These are phyloP conservation scores for Leuciscus waleckii DNA, from an alignment of 2,797 vertebrate genomes.

Conservation along the genomic window DNA sequence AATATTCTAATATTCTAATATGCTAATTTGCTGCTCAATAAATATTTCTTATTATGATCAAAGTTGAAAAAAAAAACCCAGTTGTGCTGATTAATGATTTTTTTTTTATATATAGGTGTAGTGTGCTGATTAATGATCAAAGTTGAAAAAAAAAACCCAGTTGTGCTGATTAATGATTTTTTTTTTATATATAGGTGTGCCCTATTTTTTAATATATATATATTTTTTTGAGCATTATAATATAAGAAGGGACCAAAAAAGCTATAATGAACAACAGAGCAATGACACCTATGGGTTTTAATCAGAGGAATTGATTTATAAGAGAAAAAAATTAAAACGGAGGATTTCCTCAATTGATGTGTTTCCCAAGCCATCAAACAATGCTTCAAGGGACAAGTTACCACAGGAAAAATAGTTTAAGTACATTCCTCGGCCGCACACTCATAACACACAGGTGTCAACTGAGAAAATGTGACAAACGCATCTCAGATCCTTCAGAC, in stretches of 20 bases:
- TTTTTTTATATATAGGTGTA: neutral
- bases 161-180: neutral
- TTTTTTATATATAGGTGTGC: neutral
- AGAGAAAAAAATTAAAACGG: neutral
- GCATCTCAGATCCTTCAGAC: slow-evolving; percentile 43
- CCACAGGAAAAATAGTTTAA: slow-evolving; percentile 2
- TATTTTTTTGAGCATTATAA: neutral
- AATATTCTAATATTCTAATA: neutral
- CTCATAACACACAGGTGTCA: slow-evolving; percentile 44
- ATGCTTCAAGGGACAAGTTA: slow-evolving; percentile 21
- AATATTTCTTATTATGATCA: neutral
- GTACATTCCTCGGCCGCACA: slow-evolving; percentile 28
- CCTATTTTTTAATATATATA: too few species aligned
- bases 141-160: neutral
- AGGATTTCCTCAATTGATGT: slow-evolving; percentile 12
- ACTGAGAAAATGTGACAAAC: slow-evolving; percentile 53
- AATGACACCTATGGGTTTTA: slow-evolving; percentile 19
- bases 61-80: neutral
- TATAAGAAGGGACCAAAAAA: neutral
- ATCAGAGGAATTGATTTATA: slow-evolving; percentile 39
- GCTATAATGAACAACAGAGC: neutral
- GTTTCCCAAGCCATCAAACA: slow-evolving; percentile 2
- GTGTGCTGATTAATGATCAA: too few species aligned
- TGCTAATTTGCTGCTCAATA: neutral
- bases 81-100: neutral